Conservation (phyloP, 2,888 invertebrate genomes). For the Patella ulyssiponensis region DNA sequence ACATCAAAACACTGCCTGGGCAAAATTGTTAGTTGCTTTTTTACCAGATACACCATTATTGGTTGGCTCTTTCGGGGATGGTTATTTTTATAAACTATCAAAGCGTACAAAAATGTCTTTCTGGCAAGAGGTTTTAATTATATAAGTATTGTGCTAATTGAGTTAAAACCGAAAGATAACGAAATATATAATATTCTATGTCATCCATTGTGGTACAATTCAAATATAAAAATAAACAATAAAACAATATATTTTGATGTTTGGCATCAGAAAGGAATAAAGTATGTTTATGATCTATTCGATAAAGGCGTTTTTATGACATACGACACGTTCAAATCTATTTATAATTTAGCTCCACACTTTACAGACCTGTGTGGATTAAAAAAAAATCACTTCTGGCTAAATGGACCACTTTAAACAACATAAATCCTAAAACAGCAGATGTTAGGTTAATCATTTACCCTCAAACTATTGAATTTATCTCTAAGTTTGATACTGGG, state of each 20-base stretch:
- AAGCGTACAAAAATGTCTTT: background rate
- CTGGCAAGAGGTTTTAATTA: background rate
- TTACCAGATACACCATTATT: background rate
- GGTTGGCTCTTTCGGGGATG: background rate
- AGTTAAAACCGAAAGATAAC: background rate
- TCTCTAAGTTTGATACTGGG: background rate
- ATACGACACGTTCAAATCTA: background rate
- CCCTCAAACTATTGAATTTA: background rate
- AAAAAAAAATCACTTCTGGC: background rate
- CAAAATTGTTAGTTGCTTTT: background rate
- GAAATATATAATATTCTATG: background rate
- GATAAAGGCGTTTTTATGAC: background rate
- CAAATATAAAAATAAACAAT: slow-evolving; percentile 5
- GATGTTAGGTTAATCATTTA: background rate
- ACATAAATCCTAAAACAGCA: background rate
- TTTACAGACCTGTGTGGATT: background rate
- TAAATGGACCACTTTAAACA: background rate
- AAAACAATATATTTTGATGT: background rate
- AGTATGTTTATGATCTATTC: slow-evolving; percentile 3
- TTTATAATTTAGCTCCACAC: background rate
- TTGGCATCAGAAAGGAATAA: slow-evolving; percentile 5
- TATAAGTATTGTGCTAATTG: background rate
- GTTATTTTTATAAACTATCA: background rate
- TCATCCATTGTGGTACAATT: background rate
- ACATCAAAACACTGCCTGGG: background rate